A percentile compares a stretch with the other conserved stretches of the same genome.
These are phyloP conservation scores for Dolichomitus sp. DNA, from an alignment of 2,888 invertebrate species.

Conservation along the genomic window DNA sequence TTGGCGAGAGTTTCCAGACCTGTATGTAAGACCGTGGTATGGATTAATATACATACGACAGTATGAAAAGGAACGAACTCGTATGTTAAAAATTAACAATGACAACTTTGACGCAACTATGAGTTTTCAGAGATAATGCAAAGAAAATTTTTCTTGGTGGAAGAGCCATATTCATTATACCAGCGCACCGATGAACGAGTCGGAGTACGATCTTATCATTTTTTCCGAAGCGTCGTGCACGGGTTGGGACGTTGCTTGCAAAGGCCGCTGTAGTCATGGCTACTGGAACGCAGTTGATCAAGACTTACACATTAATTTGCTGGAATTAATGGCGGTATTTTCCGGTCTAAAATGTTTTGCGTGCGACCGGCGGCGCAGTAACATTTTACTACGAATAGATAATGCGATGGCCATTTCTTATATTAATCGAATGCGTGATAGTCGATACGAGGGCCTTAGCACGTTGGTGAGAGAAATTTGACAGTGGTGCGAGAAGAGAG, in stretches of 20 bases:
- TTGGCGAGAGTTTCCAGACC: too few species aligned
- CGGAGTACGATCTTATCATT: conserved; percentile 53
- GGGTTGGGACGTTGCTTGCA: conserved; percentile 58
- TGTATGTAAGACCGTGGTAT: neutral
- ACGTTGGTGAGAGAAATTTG: too few species aligned
- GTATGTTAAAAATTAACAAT: conserved; percentile 15
- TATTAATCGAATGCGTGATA: conserved; percentile 46
- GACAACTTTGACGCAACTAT: conserved; percentile 40
- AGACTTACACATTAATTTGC: conserved; percentile 51
- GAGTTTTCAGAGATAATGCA: neutral
- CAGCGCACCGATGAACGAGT: conserved; percentile 37
- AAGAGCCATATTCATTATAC: conserved; percentile 8
- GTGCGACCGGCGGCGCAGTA: neutral
- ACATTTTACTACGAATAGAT: conserved; percentile 42
- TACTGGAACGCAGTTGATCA: conserved; percentile 44
- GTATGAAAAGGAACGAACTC: conserved; percentile 21
- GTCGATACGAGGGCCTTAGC: too few species aligned
- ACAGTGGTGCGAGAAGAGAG: too few species aligned
- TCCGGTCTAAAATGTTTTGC: conserved; percentile 41
- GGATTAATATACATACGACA: conserved; percentile 25
- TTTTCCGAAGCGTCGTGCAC: conserved; percentile 64
- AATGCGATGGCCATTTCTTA: conserved; percentile 50
- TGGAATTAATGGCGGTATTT: conserved; percentile 54
- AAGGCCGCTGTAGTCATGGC: conserved; percentile 2
- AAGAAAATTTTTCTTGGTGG: conserved; percentile 27